Evolutionary conservation across 2,888 invertebrate genomes (phyloP), one percentile per base, ranked within the genome.

Genomic region (Eristalis pertinax): DNA sequence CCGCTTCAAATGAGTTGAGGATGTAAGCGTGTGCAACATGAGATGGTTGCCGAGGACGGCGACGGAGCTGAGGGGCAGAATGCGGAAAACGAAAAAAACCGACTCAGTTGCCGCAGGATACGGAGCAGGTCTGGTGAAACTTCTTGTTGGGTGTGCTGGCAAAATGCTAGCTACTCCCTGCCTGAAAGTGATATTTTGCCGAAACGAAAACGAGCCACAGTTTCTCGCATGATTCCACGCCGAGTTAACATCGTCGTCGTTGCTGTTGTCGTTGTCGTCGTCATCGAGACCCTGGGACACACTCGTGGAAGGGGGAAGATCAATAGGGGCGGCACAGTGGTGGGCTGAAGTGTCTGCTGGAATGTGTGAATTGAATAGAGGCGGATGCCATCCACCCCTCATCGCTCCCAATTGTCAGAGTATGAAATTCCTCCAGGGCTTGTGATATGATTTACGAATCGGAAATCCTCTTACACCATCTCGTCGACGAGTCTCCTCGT

Each of bases 311-410:
- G 43, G 70, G 70, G 8, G 29, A 41, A n/a, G 38, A 64, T 43
- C 78, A 29, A 70, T 56, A 58, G 43, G 56, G 50, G 69, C 19
- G 65, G n/a, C 35, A 41, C 41, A 41, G 29, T n/a, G 50, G 29
- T 35, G 26, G 60, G 26, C 60, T 50, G 29, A 38, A 64, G 29
- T 64, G 64, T n/a, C 26, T 64, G 64, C 64, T 32, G 32, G 64
- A 79, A 79, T 79, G 79, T 79, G 72, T 41, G 43, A 73, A 79
- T 79, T 72, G 60, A 41, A 73, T 79, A 67, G 50, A 65, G 43
- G 60, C 60, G 62, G 13, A 50, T 22, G 29, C 70, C 29, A 11
- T 29, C 24, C 41, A n/a, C 38, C 35, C 24, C 15, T 35, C 22
- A 4, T 13, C 60, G 26, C 60, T 11, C 58, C 22, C 60, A 60